Percentiles rank a stretch among this genome's conserved stretches.
phyloP scores from a whole-genome alignment of 1,140 invertebrate species.

The Aleiodes sp. region DNA sequence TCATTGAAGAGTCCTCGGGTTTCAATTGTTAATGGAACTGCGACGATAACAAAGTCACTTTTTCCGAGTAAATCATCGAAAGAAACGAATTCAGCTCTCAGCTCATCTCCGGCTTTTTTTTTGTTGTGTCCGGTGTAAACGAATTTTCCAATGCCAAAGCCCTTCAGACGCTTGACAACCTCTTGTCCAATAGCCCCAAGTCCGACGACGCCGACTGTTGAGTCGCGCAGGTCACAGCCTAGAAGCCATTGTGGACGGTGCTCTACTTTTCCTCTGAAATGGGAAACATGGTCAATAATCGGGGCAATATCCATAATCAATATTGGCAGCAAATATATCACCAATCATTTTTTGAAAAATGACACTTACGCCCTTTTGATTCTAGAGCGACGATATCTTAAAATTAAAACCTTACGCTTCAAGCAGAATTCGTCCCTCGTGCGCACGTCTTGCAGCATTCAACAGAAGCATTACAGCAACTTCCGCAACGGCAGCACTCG shows the following conservation, averaged over 20 bases:
- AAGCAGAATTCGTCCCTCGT: constrained; percentile 75
- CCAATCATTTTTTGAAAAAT: too few relatives aligned
- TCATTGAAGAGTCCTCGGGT: constrained; percentile 79
- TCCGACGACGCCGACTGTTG: constrained; percentile 84
- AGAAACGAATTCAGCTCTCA: constrained; percentile 75
- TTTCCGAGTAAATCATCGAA: constrained; percentile 75
- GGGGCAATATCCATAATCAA: too few relatives aligned
- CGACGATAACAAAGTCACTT: constrained; percentile 82
- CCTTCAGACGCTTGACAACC: constrained; percentile 74
- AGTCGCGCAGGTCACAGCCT: constrained; percentile 73
- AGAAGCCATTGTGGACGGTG: constrained; percentile 73
- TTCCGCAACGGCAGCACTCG: constrained; percentile 86
- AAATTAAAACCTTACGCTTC: too few relatives aligned
- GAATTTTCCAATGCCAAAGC: too few relatives aligned
- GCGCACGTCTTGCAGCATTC: constrained; percentile 76
- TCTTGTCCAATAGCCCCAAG: constrained; percentile 81
- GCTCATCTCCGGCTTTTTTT: constrained; percentile 71
- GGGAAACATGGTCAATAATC: too few relatives aligned
- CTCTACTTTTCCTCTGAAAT: constrained; percentile 74
- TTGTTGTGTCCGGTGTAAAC: constrained; percentile 75
- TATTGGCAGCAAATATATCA: too few relatives aligned
- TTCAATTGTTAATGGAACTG: constrained; percentile 75
- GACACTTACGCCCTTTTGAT: too few relatives aligned
- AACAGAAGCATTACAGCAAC: constrained; percentile 80
- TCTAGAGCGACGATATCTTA: too few relatives aligned